Conservation (phyloP, 2,888 invertebrate genomes). For the Ariolimax columbianus region DNA sequence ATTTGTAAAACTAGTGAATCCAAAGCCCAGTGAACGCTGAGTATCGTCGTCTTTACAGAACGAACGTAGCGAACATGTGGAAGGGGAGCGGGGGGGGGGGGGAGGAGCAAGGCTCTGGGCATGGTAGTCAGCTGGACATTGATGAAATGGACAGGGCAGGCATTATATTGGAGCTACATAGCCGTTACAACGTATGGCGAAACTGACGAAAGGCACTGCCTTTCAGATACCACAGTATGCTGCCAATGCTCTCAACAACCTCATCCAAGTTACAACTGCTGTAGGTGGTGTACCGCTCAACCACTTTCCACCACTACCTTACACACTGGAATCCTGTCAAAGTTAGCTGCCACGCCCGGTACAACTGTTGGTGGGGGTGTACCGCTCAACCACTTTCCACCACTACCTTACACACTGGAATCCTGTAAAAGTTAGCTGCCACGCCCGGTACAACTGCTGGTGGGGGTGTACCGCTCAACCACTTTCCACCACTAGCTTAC, state of each 20-base stretch:
- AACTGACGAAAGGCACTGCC: conserved; percentile 90
- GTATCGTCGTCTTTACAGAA: conserved; percentile 85
- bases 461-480: conserved; percentile 62
- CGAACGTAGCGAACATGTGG: too few relatives aligned
- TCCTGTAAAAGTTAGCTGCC: conserved; percentile 51
- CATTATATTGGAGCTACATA: conserved; percentile 97
- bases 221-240: conserved; percentile 94
- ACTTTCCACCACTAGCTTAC: conserved; percentile 57
- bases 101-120: conserved; percentile 62
- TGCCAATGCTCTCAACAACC: conserved; percentile 88
- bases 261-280: conserved; percentile 38
- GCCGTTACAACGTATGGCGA: conserved; percentile 97
- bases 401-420: conserved; percentile 57
- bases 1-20: too few relatives aligned
- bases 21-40: conserved; percentile 99
- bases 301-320: conserved; percentile 56
- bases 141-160: conserved; percentile 97
- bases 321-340: conserved; percentile 52
- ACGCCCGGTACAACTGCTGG: conserved; percentile 80
- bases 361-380: conserved; percentile 75
- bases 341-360: conserved; percentile 79
- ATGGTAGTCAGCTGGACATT: conserved; percentile 90
- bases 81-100: too few relatives aligned
- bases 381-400: conserved; percentile 49
- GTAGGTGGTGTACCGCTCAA: conserved; percentile 63